phyloP scores from a whole-genome alignment of 2,888 invertebrate genomes.

The Spilarctia lutea region DNA sequence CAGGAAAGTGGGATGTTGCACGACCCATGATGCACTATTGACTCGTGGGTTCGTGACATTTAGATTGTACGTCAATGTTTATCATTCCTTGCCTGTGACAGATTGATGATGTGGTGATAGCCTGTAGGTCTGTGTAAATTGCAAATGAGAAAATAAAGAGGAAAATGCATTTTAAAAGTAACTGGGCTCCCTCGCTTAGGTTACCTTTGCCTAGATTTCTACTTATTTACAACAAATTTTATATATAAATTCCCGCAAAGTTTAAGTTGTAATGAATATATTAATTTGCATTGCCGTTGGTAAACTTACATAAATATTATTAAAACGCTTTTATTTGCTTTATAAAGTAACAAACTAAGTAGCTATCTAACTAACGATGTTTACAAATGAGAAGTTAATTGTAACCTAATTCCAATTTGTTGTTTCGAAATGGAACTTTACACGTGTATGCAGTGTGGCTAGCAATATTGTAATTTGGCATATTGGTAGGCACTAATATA shows the following conservation, averaged over 20 bases:
- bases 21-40: conserved; percentile 29
- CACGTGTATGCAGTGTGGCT: not conserved
- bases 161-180: not conserved
- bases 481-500: no score
- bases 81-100: conserved; percentile 12
- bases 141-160: not conserved
- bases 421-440: not conserved
- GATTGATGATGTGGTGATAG: conserved; percentile 17
- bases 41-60: conserved; percentile 9
- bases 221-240: not conserved
- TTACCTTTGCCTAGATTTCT: not conserved
- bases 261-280: not conserved
- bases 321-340: not conserved
- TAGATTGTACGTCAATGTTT: conserved; percentile 2
- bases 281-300: not conserved
- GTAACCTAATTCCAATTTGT: not conserved
- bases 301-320: no score
- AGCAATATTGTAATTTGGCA: not conserved
- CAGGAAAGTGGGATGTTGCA: conserved; percentile 31
- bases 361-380: not conserved
- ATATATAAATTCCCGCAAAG: not conserved
- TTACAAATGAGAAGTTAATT: not conserved
- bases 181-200: not conserved
- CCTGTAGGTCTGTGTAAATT: not conserved
- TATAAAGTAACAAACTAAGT: no score